Base-by-base conservation (phyloP, 2,888 invertebrate genomes). In the Autographa pulchrina region DNA sequence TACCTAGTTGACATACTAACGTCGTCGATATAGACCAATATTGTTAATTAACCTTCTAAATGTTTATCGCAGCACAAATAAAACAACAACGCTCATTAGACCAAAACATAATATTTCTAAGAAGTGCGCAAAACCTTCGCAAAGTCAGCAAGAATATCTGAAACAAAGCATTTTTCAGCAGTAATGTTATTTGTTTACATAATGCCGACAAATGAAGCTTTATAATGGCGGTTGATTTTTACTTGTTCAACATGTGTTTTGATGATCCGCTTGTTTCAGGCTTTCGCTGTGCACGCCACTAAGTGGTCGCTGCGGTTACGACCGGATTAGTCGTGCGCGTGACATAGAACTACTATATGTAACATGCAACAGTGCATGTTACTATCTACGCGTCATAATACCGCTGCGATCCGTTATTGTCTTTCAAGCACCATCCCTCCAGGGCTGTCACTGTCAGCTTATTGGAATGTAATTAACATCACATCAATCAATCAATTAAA, bases 371-470 rank as follows among this genome's bases (percentile, higher is more conserved):
- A 18, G 48, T 58, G 20, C 48, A 63, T 60, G 66, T 59, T 38
- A 32, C 77, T 58, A 68, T 32, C 32, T 56, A 65, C 41, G 62
- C 48, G 35, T 65, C 61, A 58, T 56, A 72, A 61, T 71, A 71
- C 70, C 68, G 66, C 66, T 75, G 72, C 68, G 38, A 64, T 48
- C 65, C 65, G 68, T 74, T 80, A 76, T 72, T 72, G 73, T 78
- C 31, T 7, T 35, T 66, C 59, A 52, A 60, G 32, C 66, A 59
- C 14, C 67, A 62, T 65, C 59, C 35, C 58, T 61, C 58, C 43
- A 78, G 71, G 76, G 68, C 16, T 80, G 69, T 64, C 71, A 65
- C 16, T 80, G 69, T 64, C 71, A 56, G 11, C 58, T 60, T 32
- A 59, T 35, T 52, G 25, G 16, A 38, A 38, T 61, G 58, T n/a